Conservation (phyloP, 2,888 invertebrate genomes). For the Yponomeuta plumbellus region DNA sequence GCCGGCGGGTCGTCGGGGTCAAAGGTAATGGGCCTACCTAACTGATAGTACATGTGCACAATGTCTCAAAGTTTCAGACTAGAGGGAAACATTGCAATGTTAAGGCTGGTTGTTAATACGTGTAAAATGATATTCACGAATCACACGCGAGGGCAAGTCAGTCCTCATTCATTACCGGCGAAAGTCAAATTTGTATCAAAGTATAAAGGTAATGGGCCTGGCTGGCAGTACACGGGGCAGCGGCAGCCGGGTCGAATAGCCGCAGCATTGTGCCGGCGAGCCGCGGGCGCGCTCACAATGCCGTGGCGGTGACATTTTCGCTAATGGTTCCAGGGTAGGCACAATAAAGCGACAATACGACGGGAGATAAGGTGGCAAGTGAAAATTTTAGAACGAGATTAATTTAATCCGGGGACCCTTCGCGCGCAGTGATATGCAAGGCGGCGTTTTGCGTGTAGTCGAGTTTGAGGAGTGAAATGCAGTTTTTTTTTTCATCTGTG, state of each 20-base stretch:
- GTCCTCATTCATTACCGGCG: conserved; percentile 59
- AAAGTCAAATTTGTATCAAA: conserved; percentile 69
- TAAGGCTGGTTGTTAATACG: no score
- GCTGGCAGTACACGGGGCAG: conserved; percentile 37
- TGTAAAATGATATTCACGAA: conserved; percentile 38
- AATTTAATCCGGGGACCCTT: conserved; percentile 54
- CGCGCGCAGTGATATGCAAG: conserved; percentile 20
- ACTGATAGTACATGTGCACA: no score
- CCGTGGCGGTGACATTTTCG: conserved; percentile 72
- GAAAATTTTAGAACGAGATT: conserved; percentile 73
- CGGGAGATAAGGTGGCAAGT: conserved; percentile 73
- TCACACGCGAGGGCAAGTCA: conserved; percentile 36
- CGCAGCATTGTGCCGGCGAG: conserved; percentile 68
- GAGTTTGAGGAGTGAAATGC: conserved; percentile 26
- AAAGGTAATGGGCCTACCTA: no score
- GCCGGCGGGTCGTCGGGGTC: no score
- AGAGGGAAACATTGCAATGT: no score
- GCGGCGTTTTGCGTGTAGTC: neutral
- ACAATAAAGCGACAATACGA: conserved; percentile 75
- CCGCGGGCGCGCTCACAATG: conserved; percentile 68
- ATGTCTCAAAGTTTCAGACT: no score
- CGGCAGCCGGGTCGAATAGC: conserved; percentile 54
- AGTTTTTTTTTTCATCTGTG: neutral
- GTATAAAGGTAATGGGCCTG: conserved; percentile 59
- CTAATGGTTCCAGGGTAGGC: conserved; percentile 74